Base-by-base conservation (phyloP, 2,888 invertebrate species). In the Netelia fuscicornis region DNA sequence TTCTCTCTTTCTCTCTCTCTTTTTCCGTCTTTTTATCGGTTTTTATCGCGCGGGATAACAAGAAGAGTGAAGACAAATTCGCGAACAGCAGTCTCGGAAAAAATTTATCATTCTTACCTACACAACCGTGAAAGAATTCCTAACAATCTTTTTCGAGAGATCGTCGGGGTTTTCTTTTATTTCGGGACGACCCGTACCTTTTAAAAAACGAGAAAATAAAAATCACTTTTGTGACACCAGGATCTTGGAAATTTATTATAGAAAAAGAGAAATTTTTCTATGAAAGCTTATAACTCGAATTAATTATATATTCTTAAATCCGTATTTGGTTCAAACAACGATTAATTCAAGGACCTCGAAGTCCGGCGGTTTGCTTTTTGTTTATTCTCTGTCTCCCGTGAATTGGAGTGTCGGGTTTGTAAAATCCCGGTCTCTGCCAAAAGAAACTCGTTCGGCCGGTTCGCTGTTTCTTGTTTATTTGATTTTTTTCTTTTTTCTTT, bases 381-480 rank as follows among this genome's bases (percentile, higher is more conserved):
- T 9, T 10, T 6, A 9, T 20, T 60, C 54, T 23, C 9, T 23
- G 0, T 23, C 9, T 60, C 25, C 25, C 23, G 60, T 17, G 25
- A 60, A 60, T 60, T 60, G n/a, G 23, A 3, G 23, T 60, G 9
- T 0, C 8, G 8, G 8, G 23, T n/a, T 8, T 42, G 42, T 37
- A 13, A 42, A 37, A 64, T 64, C 17, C 64, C 17, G 9, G 64
- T 42, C n/a, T 6, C 2, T 37, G 9, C n/a, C 37, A 64, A 37
- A 64, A 17, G n/a, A 64, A 64, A 64, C 64, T 42, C 37, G 64
- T 64, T 64, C 37, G 37, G 37, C 64, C 37, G 64, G 64, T 64
- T 42, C 17, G 6, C 30, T 30, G 37, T 13, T 0, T 5, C 37
- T 64, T 52, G 9, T 25, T 60, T 20, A n/a, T 30, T 30, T 30